Conservation (phyloP, 1,140 invertebrate genomes). For the Leptinotarsa defecta region DNA sequence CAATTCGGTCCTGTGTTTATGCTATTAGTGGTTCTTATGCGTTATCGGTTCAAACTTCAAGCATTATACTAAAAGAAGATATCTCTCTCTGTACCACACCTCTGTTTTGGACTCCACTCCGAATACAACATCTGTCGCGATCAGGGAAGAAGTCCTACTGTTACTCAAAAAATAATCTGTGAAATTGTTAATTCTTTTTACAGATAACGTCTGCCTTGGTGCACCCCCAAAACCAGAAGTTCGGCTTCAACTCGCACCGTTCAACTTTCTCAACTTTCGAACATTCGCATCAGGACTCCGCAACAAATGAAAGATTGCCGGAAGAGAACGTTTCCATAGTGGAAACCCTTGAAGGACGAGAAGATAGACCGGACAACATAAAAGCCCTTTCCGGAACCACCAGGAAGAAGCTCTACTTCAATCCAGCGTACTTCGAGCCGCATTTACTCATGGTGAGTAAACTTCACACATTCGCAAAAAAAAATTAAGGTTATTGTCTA, state of each 20-base stretch:
- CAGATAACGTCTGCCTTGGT: slow-evolving; percentile 72
- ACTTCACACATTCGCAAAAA: too few relatives aligned
- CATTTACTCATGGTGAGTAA: slow-evolving; percentile 76
- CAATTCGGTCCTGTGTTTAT: too few relatives aligned
- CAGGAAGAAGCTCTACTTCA: slow-evolving; percentile 81
- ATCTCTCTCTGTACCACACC: too few relatives aligned
- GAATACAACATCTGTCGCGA: too few relatives aligned
- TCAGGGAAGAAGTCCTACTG: too few relatives aligned
- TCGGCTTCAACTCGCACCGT: slow-evolving; percentile 28
- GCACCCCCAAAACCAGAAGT: slow-evolving; percentile 61
- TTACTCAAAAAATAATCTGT: too few relatives aligned
- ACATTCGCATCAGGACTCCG: slow-evolving; percentile 56
- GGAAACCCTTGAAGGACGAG: slow-evolving; percentile 71
- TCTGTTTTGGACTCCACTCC: too few relatives aligned
- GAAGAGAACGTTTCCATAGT: slow-evolving; percentile 83
- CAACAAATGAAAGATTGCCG: slow-evolving; percentile 72
- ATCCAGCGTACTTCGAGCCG: slow-evolving; percentile 86
- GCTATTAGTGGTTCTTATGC: too few relatives aligned
- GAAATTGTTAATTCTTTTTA: neutral
- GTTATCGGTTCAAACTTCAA: too few relatives aligned
- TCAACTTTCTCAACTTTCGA: slow-evolving; percentile 33
- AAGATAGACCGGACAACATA: slow-evolving; percentile 66
- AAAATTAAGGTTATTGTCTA: neutral
- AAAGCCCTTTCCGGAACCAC: slow-evolving; percentile 66
- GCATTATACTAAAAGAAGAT: too few relatives aligned